Base-by-base conservation (phyloP, 2,797 vertebrate species). In the Pantherophis vulpinus region DNA sequence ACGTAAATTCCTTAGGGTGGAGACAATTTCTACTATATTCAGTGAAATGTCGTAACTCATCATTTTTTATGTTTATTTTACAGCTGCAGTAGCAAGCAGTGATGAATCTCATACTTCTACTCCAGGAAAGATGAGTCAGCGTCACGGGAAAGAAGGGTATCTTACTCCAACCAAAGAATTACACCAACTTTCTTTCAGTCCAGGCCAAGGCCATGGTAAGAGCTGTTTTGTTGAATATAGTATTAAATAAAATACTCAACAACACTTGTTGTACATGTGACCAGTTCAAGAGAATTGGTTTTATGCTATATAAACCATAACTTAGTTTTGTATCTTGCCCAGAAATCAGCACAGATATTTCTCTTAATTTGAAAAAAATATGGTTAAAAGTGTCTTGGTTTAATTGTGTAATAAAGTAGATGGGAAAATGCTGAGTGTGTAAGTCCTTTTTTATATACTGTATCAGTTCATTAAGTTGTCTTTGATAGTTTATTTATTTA, bases 51-150 rank as follows among this genome's bases (percentile, higher is more conserved):
- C 8, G 2, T 74, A n/a, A 29, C 13, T n/a, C 29, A 14, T 86
- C 5, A 18, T 61, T 16, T 37, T 74, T 37, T 12, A 55, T 60
- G 42, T 54, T 87, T 97, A 29, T 95, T 20, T 96, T 97, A 93
- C 96, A 98, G 98, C 98, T 97, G 97, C 97, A 90, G 56, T 98
- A 98, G 97, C 97, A 96, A 97, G 97, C 95, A 97, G 97, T 89
- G 99, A 99, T 97, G 99, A 99, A 94, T 96, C 97, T 93, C 96
- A 98, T 94, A 97, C 98, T 97, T 95, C 98, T 97, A 99, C 98
- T 93, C 98, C 98, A 95, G 98, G 97, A 97, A 99, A 98, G 97
- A 99, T 99, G 99, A 99, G 97, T 98, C 99, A 99, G 95, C 98
- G 98, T 88, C 98, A 98, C 96, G 98, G 97, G 89, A 99, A 98